Evolutionary conservation across 2,888 invertebrate genomes (phyloP).

Genomic region (Blastobasis adustella): DNA sequence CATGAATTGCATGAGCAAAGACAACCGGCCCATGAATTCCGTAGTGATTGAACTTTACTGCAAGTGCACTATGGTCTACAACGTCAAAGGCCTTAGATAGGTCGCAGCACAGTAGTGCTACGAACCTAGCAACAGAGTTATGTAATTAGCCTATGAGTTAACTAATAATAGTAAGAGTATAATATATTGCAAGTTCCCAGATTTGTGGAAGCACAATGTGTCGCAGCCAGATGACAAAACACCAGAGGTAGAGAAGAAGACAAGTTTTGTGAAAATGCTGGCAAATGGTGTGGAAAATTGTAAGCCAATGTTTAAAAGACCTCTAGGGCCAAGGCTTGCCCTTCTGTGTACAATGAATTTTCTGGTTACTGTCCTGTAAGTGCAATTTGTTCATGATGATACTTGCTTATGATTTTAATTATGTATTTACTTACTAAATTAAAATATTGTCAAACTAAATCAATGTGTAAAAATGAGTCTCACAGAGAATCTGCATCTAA

Average conservation of each 20-base stretch:
- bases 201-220: constrained; percentile 31
- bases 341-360: constrained; percentile 26
- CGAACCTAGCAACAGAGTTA: constrained; percentile 8
- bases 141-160: constrained; percentile 15
- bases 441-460: not conserved
- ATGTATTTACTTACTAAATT: not conserved
- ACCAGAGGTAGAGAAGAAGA: constrained; percentile 7
- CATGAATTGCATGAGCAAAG: too few relatives aligned
- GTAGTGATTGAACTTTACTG: too few relatives aligned
- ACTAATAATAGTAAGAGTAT: constrained; percentile 6
- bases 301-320: constrained; percentile 32
- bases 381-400: constrained; percentile 4
- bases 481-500: too few relatives aligned
- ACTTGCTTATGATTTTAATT: not conserved
- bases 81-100: constrained; percentile 13
- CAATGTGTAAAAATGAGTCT: too few relatives aligned
- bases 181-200: constrained; percentile 22
- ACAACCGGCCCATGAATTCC: too few relatives aligned
- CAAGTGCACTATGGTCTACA: too few relatives aligned
- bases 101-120: constrained; percentile 21
- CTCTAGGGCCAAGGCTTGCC: constrained; percentile 24
- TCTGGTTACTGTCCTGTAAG: constrained; percentile 34
- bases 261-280: constrained; percentile 17
- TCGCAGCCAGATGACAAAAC: constrained; percentile 11
- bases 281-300: constrained; percentile 26